Base-by-base conservation (phyloP, 37 sponge, comb jelly and placozoan species). In the Oopsacas minuta region DNA sequence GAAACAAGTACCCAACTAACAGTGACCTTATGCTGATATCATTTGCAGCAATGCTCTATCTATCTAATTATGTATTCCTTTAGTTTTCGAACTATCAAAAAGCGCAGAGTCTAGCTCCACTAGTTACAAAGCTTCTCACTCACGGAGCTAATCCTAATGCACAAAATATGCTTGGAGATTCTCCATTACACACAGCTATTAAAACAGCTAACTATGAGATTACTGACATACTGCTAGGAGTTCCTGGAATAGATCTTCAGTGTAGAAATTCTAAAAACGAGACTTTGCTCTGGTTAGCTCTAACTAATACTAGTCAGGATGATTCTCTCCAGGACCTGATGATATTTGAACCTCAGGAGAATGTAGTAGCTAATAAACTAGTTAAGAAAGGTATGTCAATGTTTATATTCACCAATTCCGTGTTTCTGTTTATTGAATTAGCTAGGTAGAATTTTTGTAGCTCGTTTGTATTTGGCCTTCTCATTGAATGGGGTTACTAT, bases 91-190 rank as follows among this genome's bases (percentile, higher is more conserved):
- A 34, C 30, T 61, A 61, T 12, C 75, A 61, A 3, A 61, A 61
- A 12, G 75, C 75, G 75, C 75, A 61, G 75, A 61, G 75, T 12
- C 75, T 61, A 5, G 75, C 75, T 61, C 75, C 75, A 34, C 75
- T 61, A 3, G 75, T 61, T 32, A 61, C 75, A 5, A 61, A 61
- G 28, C 81, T 94, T 52, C 90, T 94, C 52, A 91, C 89, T 52
- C 90, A 89, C 81, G 87, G 89, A 20, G 91, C 91, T 75, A 92
- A 94, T 82, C 91, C 93, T 51, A 90, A 94, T 81, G 85, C 90
- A 17, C 92, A 92, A 46, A 91, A 94, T 81, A 35, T 37, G 32
- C 37, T 69, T 34, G 95, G 95, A 22, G 84, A 83, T 84, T 92
- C 95, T 28, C 86, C 95, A 23, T 87, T 94, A 3, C 93, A 92